Evolutionary conservation across 2,888 invertebrate species (phyloP), one percentile per base, ranked within the genome.

Genomic region (Brachypterus glaber): DNA sequence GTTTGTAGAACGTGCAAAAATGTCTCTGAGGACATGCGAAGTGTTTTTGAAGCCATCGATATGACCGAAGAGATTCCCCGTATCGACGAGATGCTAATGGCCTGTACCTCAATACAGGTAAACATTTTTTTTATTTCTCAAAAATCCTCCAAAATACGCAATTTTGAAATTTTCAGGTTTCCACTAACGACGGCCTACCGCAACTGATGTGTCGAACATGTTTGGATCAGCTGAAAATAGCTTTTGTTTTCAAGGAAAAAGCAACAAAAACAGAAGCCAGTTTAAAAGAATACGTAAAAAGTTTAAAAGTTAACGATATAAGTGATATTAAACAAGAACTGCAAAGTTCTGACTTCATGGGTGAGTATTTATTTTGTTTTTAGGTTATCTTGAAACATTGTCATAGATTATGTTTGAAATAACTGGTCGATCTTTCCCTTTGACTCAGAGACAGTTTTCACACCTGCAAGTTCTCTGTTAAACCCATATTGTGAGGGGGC

Each of bases 11-110:
- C 65, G 29, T 67, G 67, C 49, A 63, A 63, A 48, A 52, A 50
- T 41, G 58, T 61, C 40, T 50, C 58, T 9, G 45, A 52, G 7
- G 54, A 58, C 25, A 60, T 66, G 63, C 54, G 54, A 42, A 57
- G 60, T 9, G 48, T 66, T 35, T 67, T 63, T 49, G 56, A 58
- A 40, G 55, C 49, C 34, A 50, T 48, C 39, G 58, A 59, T 52
- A 51, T 46, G 50, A 52, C 52, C 42, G 46, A 49, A 32, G 52
- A 50, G 43, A 57, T 59, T 40, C 60, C 63, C 62, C 65, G 63
- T 55, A 59, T 66, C 57, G 64, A 65, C 61, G 65, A 66, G 62
- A 67, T 67, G 67, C 63, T 67, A 61, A 66, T 66, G 64, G 64
- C 65, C 52, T 66, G 65, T 55, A 54, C 64, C 42, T 55, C 64